phyloP scores from a whole-genome alignment of 2,113 vertebrate genomes.

The Sprattus sprattus region DNA sequence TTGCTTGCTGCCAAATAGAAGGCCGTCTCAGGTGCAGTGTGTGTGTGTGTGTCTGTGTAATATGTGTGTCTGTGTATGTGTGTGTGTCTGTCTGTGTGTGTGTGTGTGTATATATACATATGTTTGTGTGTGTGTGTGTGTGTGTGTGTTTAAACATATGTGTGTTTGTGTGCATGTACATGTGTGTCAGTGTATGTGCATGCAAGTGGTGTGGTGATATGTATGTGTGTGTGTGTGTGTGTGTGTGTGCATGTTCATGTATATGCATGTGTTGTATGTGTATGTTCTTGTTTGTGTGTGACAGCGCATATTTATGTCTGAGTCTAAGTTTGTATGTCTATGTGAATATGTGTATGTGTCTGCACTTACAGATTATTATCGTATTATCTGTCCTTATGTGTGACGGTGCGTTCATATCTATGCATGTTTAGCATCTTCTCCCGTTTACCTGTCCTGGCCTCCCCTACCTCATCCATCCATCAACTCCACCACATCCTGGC shows the following conservation, averaged over 20 bases:
- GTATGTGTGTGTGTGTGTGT: not conserved
- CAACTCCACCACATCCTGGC: not conserved
- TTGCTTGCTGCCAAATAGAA: slow-evolving; percentile 25
- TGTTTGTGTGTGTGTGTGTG: not conserved
- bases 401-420: not conserved
- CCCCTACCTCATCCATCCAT: not conserved
- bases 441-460: not conserved
- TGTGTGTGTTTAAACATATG: not conserved
- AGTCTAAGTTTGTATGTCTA: not conserved
- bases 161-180: not conserved
- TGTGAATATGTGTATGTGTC: not conserved
- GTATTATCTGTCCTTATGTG: not conserved
- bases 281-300: not conserved
- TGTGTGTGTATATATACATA: not conserved
- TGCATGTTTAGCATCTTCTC: not conserved
- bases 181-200: not conserved
- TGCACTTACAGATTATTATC: not conserved
- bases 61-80: not conserved
- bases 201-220: not conserved
- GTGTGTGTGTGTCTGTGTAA: not conserved
- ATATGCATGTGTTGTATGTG: not conserved
- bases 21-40: not conserved
- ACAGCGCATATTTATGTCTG: not conserved
- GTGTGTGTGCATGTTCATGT: not conserved
- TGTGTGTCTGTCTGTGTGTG: not conserved